Conservation (phyloP, 2,888 invertebrate genomes). For the Synanthedon andrenaeformis region DNA sequence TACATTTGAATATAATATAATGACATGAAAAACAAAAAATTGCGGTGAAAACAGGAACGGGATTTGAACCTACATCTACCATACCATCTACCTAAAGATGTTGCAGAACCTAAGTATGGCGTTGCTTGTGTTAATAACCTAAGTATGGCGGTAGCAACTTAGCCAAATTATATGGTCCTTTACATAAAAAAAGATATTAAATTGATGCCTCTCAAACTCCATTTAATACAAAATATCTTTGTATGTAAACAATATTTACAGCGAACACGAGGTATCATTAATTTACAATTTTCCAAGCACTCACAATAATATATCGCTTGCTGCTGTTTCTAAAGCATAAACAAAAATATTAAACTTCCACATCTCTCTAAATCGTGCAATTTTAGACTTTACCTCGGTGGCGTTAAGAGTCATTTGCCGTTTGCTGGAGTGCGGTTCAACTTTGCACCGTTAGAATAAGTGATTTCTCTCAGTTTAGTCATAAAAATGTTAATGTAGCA, state of each 20-base stretch:
- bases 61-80: too few species aligned
- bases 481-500: constrained; percentile 69
- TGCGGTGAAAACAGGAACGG: too few species aligned
- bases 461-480: constrained; percentile 63
- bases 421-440: not conserved
- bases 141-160: too few species aligned
- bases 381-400: not conserved
- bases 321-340: constrained; percentile 1
- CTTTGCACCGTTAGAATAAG: constrained; percentile 31
- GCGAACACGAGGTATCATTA: not conserved
- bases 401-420: not conserved
- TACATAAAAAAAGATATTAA: too few species aligned
- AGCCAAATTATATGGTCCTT: too few species aligned
- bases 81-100: too few species aligned
- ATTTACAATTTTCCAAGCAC: constrained; percentile 12
- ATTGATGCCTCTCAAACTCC: too few species aligned
- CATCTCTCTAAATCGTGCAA: not conserved
- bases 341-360: not conserved
- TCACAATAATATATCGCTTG: constrained; percentile 10
- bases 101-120: too few species aligned
- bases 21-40: too few species aligned
- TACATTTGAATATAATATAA: too few species aligned
- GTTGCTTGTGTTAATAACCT: too few species aligned
- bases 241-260: not conserved
- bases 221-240: too few species aligned